phyloP scores from a whole-genome alignment of 2,888 invertebrate species.

The Xestobium rufovillosum region DNA sequence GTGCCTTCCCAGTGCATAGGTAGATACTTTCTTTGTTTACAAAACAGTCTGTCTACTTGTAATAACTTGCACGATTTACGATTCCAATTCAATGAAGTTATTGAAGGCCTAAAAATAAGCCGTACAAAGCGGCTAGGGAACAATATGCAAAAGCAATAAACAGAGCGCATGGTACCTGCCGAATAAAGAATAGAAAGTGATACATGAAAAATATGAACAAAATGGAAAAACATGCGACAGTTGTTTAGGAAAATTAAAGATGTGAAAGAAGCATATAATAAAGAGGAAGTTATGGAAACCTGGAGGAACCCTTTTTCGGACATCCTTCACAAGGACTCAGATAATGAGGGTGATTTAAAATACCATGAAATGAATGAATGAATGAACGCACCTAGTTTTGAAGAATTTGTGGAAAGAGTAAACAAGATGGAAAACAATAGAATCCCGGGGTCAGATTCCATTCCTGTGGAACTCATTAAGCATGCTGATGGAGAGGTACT shows the following conservation, averaged over 20 bases:
- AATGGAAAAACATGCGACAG: conserved; percentile 1
- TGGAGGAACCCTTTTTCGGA: neutral
- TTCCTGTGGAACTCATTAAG: conserved; percentile 1
- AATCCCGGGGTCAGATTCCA: neutral
- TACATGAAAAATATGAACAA: neutral
- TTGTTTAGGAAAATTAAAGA: neutral
- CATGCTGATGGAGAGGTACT: neutral
- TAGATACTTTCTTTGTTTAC: too few relatives aligned
- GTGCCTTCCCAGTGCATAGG: too few relatives aligned
- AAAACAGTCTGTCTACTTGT: too few relatives aligned
- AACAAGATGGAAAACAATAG: conserved; percentile 1
- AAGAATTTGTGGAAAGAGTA: neutral
- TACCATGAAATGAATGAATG: conserved; percentile 1
- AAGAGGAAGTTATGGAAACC: conserved; percentile 3
- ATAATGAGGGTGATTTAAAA: neutral
- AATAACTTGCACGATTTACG: too few relatives aligned
- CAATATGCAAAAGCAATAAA: neutral
- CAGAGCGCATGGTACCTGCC: neutral
- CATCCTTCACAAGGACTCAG: neutral
- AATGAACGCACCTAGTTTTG: neutral
- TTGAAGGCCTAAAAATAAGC: too few relatives aligned
- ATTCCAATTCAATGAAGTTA: too few relatives aligned
- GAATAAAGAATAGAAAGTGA: neutral
- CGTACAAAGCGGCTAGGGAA: too few relatives aligned
- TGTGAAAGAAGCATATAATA: neutral